Conservation (phyloP, 2,888 invertebrate species). For the Azorinus chamasolen region DNA sequence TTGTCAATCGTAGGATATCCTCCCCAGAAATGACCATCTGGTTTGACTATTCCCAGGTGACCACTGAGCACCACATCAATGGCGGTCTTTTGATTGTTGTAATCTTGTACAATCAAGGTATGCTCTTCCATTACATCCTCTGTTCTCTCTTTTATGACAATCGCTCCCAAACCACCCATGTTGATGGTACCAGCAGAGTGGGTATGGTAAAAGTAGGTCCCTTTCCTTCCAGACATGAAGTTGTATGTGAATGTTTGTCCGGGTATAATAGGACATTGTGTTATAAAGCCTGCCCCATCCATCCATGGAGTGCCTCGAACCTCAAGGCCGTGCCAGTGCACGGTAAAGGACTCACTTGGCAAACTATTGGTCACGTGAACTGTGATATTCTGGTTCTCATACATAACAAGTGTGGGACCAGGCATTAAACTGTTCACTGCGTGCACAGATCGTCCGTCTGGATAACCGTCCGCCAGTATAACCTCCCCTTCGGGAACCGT, state of each 20-base stretch:
- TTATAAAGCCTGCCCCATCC: slow-evolving; percentile 76
- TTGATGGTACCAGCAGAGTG: slow-evolving; percentile 62
- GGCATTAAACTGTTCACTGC: slow-evolving; percentile 42
- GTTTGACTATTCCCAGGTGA: slow-evolving; percentile 1
- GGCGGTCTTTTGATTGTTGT: slow-evolving; percentile 43
- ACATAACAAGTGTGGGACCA: slow-evolving; percentile 73
- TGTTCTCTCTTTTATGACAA: slow-evolving; percentile 58
- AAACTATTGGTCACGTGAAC: slow-evolving; percentile 70
- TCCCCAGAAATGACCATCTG: neutral
- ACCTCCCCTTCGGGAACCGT: slow-evolving; percentile 45
- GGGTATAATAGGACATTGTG: slow-evolving; percentile 76
- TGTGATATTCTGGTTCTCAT: slow-evolving; percentile 64
- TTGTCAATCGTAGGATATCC: slow-evolving; percentile 23
- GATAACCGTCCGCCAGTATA: slow-evolving; percentile 68
- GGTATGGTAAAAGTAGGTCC: slow-evolving; percentile 71
- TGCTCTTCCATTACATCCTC: slow-evolving; percentile 27
- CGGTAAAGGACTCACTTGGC: slow-evolving; percentile 51
- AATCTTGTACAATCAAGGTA: slow-evolving; percentile 60
- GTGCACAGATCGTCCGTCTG: slow-evolving; percentile 65
- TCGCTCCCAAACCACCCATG: slow-evolving; percentile 65
- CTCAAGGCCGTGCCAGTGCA: slow-evolving; percentile 79
- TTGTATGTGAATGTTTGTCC: slow-evolving; percentile 68
- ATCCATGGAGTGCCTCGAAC: slow-evolving; percentile 73
- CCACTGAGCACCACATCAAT: neutral
- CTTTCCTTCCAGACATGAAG: slow-evolving; percentile 57